Base-by-base conservation (phyloP, 2,797 vertebrate species). In the Mormyrus proboscirostris region DNA sequence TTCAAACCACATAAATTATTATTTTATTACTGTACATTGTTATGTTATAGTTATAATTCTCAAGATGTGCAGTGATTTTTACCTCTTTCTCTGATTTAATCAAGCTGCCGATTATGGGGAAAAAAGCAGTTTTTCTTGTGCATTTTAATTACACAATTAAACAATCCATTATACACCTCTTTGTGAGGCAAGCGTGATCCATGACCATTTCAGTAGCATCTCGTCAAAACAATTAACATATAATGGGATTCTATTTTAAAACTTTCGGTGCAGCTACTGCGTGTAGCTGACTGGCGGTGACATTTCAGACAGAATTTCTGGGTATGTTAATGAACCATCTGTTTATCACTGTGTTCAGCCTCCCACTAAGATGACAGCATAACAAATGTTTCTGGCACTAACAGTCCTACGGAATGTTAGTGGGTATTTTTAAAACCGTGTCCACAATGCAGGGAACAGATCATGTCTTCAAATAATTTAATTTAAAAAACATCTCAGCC, bases 241-340 rank as follows among this genome's bases (percentile, higher is more conserved):
- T 79, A 79, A 79, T 79, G 73, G 14, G 44, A 79, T 79, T 79
- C 73, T 79, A 79, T 79, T 79, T 79, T 79, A 79, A 79, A 79
- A 44, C 73, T 79, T 79, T 44, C 16, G n/a, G 73, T 19, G 14
- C 38, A 41, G 73, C 19, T 79, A 44, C 38, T 19, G 73, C 7
- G 6, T 79, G 33, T 44, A 79, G 44, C 73, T 79, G 73, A 79
- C 16, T 79, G 73, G 38, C 16, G 16, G 14, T 79, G 73, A 79
- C 73, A 79, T 79, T 79, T 79, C 73, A 79, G 73, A 79, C 73
- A 79, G 38, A 79, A 44, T 41, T 44, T 79, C 73, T 79, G 73
- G 73, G 38, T 79, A 79, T 79, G 73, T 79, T 79, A 79, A 79
- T 79, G 73, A 41, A 79, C 73, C 73, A 79, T 79, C 73, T 79